These are phyloP conservation scores for Ceyx erithaca DNA, from an alignment of 2,797 vertebrate genomes.

Conservation along the genomic window DNA sequence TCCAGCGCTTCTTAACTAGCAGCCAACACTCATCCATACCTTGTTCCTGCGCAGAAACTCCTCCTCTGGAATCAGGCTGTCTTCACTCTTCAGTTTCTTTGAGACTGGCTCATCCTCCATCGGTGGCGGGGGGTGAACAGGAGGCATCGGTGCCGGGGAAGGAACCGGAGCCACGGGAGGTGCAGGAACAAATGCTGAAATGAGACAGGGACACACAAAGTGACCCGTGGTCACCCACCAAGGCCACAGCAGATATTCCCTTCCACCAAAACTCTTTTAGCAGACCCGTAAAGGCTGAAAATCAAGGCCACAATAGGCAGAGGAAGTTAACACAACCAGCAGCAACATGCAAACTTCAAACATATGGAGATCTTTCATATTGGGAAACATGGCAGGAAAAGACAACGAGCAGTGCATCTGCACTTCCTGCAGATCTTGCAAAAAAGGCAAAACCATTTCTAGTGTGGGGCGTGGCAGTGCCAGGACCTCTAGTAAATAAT, in stretches of 20 bases:
- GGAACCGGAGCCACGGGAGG: constrained; percentile 90
- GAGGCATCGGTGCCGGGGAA: constrained; percentile 85
- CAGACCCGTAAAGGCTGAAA: not conserved
- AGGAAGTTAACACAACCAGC: not conserved
- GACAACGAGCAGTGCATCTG: not conserved
- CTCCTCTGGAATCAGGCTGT: constrained; percentile 95
- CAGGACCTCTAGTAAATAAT: not conserved
- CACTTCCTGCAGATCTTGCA: constrained; percentile 35
- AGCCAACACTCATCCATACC: constrained; percentile 64
- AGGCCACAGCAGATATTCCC: not conserved
- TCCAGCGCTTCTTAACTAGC: not conserved
- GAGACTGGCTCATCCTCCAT: constrained; percentile 93
- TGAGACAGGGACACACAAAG: not conserved
- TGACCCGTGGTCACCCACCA: not conserved
- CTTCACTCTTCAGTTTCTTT: constrained; percentile 98
- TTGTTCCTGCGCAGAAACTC: constrained; percentile 97
- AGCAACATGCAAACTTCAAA: not conserved
- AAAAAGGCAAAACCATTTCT: not conserved
- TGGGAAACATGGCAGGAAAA: constrained; percentile 25
- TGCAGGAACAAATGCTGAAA: constrained; percentile 92
- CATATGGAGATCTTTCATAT: not conserved
- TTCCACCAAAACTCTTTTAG: not conserved
- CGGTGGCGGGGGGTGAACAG: constrained; percentile 89
- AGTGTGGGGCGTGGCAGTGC: not conserved
- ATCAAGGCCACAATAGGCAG: not conserved